Evolutionary conservation across 1,140 invertebrate genomes (phyloP), one percentile per base, ranked within the genome.

Genomic region (Sarcophaga peregrina): DNA sequence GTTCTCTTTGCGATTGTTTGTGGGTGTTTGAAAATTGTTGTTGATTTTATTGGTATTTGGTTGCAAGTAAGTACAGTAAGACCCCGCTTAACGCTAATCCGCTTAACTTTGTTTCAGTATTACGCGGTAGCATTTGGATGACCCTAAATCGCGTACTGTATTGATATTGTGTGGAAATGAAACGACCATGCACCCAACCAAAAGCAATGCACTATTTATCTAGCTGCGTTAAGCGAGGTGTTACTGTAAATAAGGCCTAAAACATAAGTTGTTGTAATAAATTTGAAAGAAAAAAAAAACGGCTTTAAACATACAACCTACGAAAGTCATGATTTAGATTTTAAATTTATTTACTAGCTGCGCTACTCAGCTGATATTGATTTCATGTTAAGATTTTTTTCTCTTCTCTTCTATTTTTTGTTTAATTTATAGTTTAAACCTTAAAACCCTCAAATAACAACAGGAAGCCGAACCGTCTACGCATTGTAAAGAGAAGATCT

Each of bases 231-330:
- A n/a, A n/a, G n/a, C n/a, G n/a, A n/a, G n/a, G n/a, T n/a, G n/a
- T n/a, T n/a, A n/a, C n/a, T 37, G 25, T 37, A 37, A 37, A 37
- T 37, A 4, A 20, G 62, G 62, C 62, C 62, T 68, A 25, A 68
- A 68, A 68, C 62, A 68, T 68, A 25, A 68, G 20, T 68, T 68
- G 62, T 9, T 68, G 20, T 68, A 10, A 58, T 58, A 68, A 68
- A 25, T 68, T 68, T 68, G 25, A 37, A 37, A 37, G 25, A 37
- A 37, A 37, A 4, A 37, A 37, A 37, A 68, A 68, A 68, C 17
- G 62, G 17, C 20, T 68, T 25, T 25, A 25, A 68, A 68, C 11
- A 15, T 0, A 58, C 15, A 58, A 58, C 54, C 54, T 58, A 58
- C 54, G 54, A 58, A 58, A 58, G 15, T 7, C 54, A 15, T 58